These are phyloP conservation scores for Microplitis deprimator DNA, from an alignment of 2,888 invertebrate genomes.

Conservation along the genomic window DNA sequence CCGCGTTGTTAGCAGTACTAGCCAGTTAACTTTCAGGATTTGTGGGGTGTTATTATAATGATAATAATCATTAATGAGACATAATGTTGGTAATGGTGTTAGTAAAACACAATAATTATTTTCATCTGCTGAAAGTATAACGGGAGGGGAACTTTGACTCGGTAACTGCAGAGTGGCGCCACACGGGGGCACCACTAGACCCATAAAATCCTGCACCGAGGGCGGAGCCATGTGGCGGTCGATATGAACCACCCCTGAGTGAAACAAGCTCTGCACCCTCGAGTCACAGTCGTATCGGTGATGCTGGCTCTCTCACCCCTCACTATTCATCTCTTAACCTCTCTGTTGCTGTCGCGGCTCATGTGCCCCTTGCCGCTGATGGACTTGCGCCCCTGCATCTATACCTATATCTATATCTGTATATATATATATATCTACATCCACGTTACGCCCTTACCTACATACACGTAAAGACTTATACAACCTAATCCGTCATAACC, in stretches of 20 bases:
- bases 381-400: slow-evolving; percentile 25
- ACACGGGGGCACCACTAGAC: slow-evolving; percentile 36
- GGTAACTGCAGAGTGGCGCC: slow-evolving; percentile 25
- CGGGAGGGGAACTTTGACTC: not conserved
- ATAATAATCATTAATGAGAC: no score
- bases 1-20: no score
- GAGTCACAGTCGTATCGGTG: slow-evolving; percentile 18
- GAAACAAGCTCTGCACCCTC: slow-evolving; percentile 55
- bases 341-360: slow-evolving; percentile 18
- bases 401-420: slow-evolving; percentile 27
- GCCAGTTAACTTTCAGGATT: no score
- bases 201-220: slow-evolving; percentile 45
- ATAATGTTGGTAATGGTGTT: no score
- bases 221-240: slow-evolving; percentile 61
- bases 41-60: not conserved
- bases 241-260: slow-evolving; percentile 62
- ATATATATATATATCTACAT: not conserved
- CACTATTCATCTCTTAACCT: slow-evolving; percentile 18
- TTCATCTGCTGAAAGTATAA: not conserved
- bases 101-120: no score
- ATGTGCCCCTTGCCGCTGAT: slow-evolving; percentile 15
- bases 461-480: slow-evolving; percentile 44
- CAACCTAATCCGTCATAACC: slow-evolving; percentile 55
- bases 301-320: slow-evolving; percentile 22
- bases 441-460: slow-evolving; percentile 41